Evolutionary conservation across 2,113 vertebrate genomes (phyloP).

Genomic region (Sinocyclocheilus rhinocerous): DNA sequence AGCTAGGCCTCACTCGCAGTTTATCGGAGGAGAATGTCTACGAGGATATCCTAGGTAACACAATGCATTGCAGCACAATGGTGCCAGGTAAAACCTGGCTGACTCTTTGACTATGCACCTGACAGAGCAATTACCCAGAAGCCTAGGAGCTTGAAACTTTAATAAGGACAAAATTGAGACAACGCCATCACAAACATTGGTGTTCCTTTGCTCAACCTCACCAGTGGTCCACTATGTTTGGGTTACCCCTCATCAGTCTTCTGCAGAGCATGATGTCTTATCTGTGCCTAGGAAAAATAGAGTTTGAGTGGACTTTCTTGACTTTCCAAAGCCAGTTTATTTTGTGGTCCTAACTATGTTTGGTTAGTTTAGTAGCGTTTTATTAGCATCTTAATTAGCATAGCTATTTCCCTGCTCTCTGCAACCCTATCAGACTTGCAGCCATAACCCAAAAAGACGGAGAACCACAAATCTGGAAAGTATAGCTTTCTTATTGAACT

Average conservation of each 20-base stretch:
- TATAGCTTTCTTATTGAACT: too few relatives aligned
- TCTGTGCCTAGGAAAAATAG: neutral
- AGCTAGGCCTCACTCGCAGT: conserved; percentile 91
- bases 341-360: too few relatives aligned
- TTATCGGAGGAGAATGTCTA: conserved; percentile 98
- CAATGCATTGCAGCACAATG: neutral
- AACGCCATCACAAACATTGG: neutral
- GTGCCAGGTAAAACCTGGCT: neutral
- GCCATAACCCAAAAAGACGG: too few relatives aligned
- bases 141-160: conserved; percentile 3
- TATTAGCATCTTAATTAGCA: neutral
- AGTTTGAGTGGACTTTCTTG: neutral
- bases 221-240: conserved; percentile 62
- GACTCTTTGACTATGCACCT: neutral
- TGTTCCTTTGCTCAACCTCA: conserved; percentile 21
- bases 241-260: conserved; percentile 63
- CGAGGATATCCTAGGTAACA: conserved; percentile 94
- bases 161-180: conserved; percentile 16
- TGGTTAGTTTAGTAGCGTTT: neutral
- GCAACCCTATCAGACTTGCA: too few relatives aligned
- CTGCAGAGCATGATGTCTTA: conserved; percentile 56
- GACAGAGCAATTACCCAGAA: neutral
- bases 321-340: neutral
- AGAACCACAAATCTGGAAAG: too few relatives aligned
- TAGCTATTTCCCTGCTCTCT: neutral